Percentiles rank a stretch among this genome's conserved stretches.
Evolutionary conservation across 2,113 vertebrate genomes (phyloP).

Genomic region (mouse (Mus musculus)): GRCm39 chr1:152239501-152240000

Average conservation of each 20-base stretch:
- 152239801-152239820: neutral
- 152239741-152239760: neutral
- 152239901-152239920: neutral
- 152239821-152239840: neutral
- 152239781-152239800: neutral
- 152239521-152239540: neutral
- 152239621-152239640: too few relatives aligned
- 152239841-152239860: slow-evolving; percentile 1
- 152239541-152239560: neutral
- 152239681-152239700: neutral
- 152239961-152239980: slow-evolving; percentile 6
- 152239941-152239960: neutral
- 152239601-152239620: neutral
- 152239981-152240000: neutral
- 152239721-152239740: neutral
- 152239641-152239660: neutral
- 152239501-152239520: neutral
- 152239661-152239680: neutral
- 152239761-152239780: neutral
- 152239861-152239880: neutral
- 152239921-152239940: neutral
- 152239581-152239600: neutral
- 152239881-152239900: slow-evolving; percentile 23
- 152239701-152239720: neutral
- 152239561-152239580: neutral